A percentile compares a stretch with the other conserved stretches of the same genome.
phyloP scores from a whole-genome alignment of 1,140 invertebrate species.

The Hyphantria cunea region DNA sequence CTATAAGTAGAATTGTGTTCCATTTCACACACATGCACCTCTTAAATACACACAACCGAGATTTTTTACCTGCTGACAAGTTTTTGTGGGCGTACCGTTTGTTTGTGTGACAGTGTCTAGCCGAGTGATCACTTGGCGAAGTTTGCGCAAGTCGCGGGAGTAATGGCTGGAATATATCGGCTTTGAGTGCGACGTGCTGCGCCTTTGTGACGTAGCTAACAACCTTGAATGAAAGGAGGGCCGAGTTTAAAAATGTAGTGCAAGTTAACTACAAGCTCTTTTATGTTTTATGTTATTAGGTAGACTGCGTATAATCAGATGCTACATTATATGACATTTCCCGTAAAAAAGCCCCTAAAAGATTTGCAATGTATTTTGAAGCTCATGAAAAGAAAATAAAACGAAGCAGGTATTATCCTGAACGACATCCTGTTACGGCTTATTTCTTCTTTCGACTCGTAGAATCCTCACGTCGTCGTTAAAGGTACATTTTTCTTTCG shows the following conservation, averaged over 20 bases:
- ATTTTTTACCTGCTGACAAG: constrained; percentile 62
- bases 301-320: not conserved
- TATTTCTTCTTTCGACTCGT: constrained; percentile 72
- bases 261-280: constrained; percentile 6
- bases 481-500: constrained; percentile 81
- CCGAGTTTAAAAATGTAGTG: constrained; percentile 19
- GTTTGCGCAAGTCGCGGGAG: constrained; percentile 54
- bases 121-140: constrained; percentile 58
- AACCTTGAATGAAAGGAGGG: constrained; percentile 33
- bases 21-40: constrained; percentile 53
- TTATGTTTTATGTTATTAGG: not conserved
- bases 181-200: constrained; percentile 39
- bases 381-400: constrained; percentile 59
- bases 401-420: constrained; percentile 72
- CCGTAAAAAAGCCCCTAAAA: not conserved
- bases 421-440: constrained; percentile 78
- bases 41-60: constrained; percentile 50
- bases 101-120: constrained; percentile 50
- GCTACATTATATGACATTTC: constrained; percentile 6
- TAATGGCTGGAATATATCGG: constrained; percentile 57
- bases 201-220: constrained; percentile 42
- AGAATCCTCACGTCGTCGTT: constrained; percentile 76
- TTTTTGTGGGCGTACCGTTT: constrained; percentile 59
- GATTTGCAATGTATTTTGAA: constrained; percentile 25
- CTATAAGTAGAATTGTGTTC: constrained; percentile 55